A percentile compares a stretch with the other conserved stretches of the same genome.
Evolutionary conservation across 2,113 vertebrate genomes (phyloP).

Genomic region (Bubalus kerabau): DNA sequence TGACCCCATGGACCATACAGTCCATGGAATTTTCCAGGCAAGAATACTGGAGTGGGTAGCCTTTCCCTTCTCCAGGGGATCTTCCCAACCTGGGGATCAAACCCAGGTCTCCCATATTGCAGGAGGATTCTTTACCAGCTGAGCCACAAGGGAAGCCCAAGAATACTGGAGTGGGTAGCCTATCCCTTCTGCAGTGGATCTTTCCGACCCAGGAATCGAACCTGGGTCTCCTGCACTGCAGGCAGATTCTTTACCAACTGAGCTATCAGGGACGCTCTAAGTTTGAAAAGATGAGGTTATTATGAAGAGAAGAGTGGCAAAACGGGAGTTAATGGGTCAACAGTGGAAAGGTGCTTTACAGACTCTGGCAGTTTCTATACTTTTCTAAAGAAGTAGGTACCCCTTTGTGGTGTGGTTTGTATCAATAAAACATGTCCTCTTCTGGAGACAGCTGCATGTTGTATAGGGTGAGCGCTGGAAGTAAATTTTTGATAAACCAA

Average conservation of each 20-base stretch:
- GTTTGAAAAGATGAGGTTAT: neutral
- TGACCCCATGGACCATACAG: neutral
- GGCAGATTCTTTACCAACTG: neutral
- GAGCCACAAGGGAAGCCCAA: neutral
- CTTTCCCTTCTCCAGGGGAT: neutral
- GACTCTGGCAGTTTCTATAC: no score
- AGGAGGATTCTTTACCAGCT: neutral
- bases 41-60: neutral
- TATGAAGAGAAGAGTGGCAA: neutral
- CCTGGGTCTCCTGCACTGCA: neutral
- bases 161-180: neutral
- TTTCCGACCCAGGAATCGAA: neutral
- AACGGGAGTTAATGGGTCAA: neutral
- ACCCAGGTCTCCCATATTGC: neutral
- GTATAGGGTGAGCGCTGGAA: neutral
- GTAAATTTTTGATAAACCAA: neutral
- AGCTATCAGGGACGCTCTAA: neutral
- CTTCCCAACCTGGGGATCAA: neutral
- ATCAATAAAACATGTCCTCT: fast-evolving
- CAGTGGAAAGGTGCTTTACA: neutral
- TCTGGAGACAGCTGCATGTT: neutral
- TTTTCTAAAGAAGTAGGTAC: neutral
- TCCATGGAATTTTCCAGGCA: neutral
- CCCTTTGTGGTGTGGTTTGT: neutral
- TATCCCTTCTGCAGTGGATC: neutral